A percentile compares a stretch with the other conserved stretches of the same genome.
These are phyloP conservation scores for Microctonus aethiopoides DNA, from an alignment of 2,888 invertebrate genomes.

Conservation along the genomic window DNA sequence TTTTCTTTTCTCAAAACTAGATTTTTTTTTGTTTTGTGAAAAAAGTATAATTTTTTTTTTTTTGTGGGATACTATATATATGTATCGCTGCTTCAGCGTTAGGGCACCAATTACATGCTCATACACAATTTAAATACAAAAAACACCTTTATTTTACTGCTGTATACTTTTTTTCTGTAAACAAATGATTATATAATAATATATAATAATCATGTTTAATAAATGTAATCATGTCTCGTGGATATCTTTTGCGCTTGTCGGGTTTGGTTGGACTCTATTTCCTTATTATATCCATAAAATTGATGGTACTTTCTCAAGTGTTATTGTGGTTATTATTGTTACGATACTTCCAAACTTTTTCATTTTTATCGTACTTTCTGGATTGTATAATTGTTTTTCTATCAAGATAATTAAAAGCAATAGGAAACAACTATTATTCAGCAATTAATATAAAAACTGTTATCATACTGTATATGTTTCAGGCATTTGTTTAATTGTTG, in stretches of 20 bases:
- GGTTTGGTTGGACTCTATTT: constrained; percentile 65
- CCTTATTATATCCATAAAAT: constrained; percentile 63
- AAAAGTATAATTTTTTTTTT: not conserved
- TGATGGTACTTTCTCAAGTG: constrained; percentile 61
- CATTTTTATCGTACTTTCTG: constrained; percentile 35
- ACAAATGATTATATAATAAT: constrained; percentile 63
- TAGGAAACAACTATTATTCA: not conserved
- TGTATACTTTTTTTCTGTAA: constrained; percentile 61
- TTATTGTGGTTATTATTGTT: constrained; percentile 31
- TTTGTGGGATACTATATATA: constrained; percentile 28
- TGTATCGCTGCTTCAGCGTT: constrained; percentile 14
- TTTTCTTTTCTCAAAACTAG: not conserved
- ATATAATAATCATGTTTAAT: constrained; percentile 67
- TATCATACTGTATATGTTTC: not conserved
- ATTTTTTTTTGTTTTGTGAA: constrained; percentile 1
- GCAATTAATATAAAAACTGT: not conserved
- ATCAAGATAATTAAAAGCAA: not conserved
- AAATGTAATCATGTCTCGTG: constrained; percentile 66
- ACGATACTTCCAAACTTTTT: constrained; percentile 16
- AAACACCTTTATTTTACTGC: constrained; percentile 37
- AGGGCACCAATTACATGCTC: constrained; percentile 17
- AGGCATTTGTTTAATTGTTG: not conserved
- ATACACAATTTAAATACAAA: constrained; percentile 22
- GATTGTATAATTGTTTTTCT: constrained; percentile 31
- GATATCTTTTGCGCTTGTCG: constrained; percentile 66